phyloP scores from a whole-genome alignment of 35 echinoderm and acorn worm species.

The Holothuria glaberrima region DNA sequence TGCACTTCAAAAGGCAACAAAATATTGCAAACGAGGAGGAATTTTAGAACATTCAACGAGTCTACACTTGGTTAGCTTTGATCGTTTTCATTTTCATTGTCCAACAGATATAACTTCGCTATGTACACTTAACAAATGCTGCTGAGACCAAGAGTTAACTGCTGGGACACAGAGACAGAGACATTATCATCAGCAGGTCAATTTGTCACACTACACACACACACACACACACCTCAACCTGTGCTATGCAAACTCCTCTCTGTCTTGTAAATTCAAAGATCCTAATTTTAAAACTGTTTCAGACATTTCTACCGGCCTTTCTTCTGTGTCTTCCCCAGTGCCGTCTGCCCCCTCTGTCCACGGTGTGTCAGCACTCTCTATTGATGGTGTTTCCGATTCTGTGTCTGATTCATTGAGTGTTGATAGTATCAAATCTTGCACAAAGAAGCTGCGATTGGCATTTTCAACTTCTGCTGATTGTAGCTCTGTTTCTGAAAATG shows the following conservation, averaged over 20 bases:
- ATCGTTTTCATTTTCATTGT: not conserved
- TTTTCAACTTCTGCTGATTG: slow-evolving; percentile 89
- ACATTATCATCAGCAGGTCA: slow-evolving; percentile 43
- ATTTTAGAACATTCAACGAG: slow-evolving; percentile 18
- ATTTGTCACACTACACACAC: not conserved
- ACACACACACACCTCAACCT: slow-evolving; percentile 19
- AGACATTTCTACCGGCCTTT: slow-evolving; percentile 49
- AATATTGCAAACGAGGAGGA: slow-evolving; percentile 46
- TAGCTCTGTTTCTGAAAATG: slow-evolving; percentile 87
- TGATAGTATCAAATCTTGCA: slow-evolving; percentile 96
- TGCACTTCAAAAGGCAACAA: slow-evolving; percentile 39
- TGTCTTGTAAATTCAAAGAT: slow-evolving; percentile 97
- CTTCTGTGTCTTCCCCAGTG: slow-evolving; percentile 45
- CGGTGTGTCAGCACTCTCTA: slow-evolving; percentile 46
- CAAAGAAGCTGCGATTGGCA: slow-evolving; percentile 98
- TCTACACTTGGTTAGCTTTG: not conserved
- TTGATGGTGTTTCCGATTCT: slow-evolving; percentile 67
- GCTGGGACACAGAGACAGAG: slow-evolving; percentile 41
- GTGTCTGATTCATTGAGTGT: slow-evolving; percentile 92
- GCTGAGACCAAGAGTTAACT: not conserved
- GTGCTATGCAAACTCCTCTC: slow-evolving; percentile 90
- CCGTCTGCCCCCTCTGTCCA: slow-evolving; percentile 47
- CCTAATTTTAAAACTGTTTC: slow-evolving; percentile 74
- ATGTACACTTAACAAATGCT: slow-evolving; percentile 31
- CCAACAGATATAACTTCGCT: slow-evolving; percentile 36